phyloP scores from a whole-genome alignment of 2,888 invertebrate species.

The Lypha dubia region DNA sequence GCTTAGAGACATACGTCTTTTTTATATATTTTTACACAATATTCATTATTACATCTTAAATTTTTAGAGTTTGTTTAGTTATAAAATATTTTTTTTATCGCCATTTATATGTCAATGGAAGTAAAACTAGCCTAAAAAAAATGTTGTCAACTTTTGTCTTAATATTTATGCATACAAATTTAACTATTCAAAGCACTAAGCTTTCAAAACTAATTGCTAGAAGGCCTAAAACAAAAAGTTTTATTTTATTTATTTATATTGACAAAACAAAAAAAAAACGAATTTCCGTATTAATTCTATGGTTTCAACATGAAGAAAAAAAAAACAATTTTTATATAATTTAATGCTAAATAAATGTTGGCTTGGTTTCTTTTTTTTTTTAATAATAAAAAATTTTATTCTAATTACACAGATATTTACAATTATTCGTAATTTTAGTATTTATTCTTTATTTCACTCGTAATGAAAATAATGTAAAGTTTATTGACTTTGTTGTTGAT shows the following conservation, averaged over 20 bases:
- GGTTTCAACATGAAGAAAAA: no score
- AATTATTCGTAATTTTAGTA: not conserved
- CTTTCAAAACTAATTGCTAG: slow-evolving; percentile 17
- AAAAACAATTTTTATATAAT: no score
- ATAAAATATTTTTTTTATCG: not conserved
- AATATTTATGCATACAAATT: not conserved
- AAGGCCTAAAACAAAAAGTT: slow-evolving; percentile 10
- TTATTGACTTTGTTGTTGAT: no score
- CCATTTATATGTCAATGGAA: not conserved
- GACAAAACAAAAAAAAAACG: no score
- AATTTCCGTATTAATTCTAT: no score
- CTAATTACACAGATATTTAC: not conserved
- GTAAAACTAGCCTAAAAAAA: not conserved
- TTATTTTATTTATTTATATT: not conserved
- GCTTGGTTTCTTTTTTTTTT: not conserved
- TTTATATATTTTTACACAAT: no score
- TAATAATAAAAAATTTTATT: not conserved
- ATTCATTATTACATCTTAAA: no score
- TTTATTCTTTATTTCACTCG: no score
- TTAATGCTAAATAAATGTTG: no score
- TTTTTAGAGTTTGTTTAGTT: not conserved
- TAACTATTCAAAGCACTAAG: slow-evolving; percentile 21
- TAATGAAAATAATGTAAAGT: no score
- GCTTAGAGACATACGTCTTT: no score
- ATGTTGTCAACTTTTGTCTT: not conserved